Base-by-base conservation (phyloP, 1,140 invertebrate species). In the Onthophagus taurus region DNA sequence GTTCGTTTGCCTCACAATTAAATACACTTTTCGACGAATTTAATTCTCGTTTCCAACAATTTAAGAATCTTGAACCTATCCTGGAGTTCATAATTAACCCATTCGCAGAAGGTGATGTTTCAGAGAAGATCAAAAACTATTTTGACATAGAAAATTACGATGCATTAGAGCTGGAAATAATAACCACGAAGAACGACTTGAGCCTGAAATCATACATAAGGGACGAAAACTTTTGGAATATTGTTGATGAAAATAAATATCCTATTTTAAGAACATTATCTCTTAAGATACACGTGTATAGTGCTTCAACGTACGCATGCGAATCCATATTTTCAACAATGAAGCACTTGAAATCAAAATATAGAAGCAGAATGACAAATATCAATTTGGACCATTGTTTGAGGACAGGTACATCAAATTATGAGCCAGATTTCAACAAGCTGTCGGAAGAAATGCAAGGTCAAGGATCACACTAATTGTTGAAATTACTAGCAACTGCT, bases 331-430 rank as follows among this genome's bases (percentile, higher is more conserved):
- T 34, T 13, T 34, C 8, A 8, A 34, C 8, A 11, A 34, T 34
- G 31, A 34, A 34, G 14, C 14, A 34, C 14, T 34, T 34, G 31
- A 34, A 34, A 34, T 34, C 31, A 34, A 34, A 34, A 14, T 34
- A 34, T 14, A 8, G 31, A 34, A 34, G 24, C 24, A 26, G 24
- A 26, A 26, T 26, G 24, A 26, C 24, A 7, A n/a, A 26, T 26
- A n/a, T n/a, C 7, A 26, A 26, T 26, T 26, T n/a, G n/a, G n/a
- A n/a, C n/a, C n/a, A n/a, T n/a, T n/a, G n/a, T n/a, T n/a, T n/a
- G n/a, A n/a, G n/a, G n/a, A n/a, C n/a, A n/a, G n/a, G n/a, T n/a
- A n/a, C n/a, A n/a, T n/a, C n/a, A n/a, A n/a, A n/a, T n/a, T 26
- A 26, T 26, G 24, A 26, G n/a, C 24, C 24, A 26, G 24, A 26